Conservation (phyloP, 2,113 vertebrate genomes). For the Paratilapia polleni region DNA sequence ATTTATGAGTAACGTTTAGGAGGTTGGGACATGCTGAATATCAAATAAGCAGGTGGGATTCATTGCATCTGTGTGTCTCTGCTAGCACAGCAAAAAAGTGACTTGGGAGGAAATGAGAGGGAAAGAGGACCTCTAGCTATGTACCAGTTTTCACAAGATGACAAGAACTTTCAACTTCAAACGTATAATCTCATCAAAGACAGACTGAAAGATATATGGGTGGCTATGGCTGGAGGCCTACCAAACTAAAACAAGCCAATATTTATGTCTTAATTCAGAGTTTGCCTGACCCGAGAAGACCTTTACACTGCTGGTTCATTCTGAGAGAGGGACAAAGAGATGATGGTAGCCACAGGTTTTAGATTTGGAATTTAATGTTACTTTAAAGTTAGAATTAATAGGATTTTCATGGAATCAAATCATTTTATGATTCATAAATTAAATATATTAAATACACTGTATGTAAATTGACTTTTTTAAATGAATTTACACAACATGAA, state of each 20-base stretch:
- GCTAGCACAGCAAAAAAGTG: conserved; percentile 27
- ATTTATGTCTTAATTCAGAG: conserved; percentile 20
- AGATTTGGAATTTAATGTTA: background rate
- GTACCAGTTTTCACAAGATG: conserved; percentile 24
- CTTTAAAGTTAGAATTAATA: too few species aligned
- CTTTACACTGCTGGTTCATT: background rate
- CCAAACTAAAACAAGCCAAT: background rate
- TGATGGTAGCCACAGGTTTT: background rate
- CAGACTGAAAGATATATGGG: conserved; percentile 31
- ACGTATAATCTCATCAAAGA: conserved; percentile 36
- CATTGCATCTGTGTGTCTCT: conserved; percentile 36
- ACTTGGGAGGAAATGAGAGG: conserved; percentile 44
- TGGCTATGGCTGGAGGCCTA: background rate
- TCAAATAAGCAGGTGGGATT: conserved; percentile 58
- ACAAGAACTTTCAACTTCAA: conserved; percentile 17
- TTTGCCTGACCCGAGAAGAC: conserved; percentile 12
- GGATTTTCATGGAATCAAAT: too few species aligned
- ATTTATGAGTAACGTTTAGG: conserved; percentile 37
- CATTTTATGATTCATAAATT: too few species aligned
- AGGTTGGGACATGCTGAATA: conserved; percentile 37
- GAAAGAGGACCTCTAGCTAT: conserved; percentile 45
- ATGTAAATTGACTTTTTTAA: too few species aligned
- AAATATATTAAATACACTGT: too few species aligned
- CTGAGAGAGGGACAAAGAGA: background rate
- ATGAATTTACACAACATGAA: too few species aligned